Conservation (phyloP, 2,888 invertebrate genomes). For the Drosophila sordidula region DNA sequence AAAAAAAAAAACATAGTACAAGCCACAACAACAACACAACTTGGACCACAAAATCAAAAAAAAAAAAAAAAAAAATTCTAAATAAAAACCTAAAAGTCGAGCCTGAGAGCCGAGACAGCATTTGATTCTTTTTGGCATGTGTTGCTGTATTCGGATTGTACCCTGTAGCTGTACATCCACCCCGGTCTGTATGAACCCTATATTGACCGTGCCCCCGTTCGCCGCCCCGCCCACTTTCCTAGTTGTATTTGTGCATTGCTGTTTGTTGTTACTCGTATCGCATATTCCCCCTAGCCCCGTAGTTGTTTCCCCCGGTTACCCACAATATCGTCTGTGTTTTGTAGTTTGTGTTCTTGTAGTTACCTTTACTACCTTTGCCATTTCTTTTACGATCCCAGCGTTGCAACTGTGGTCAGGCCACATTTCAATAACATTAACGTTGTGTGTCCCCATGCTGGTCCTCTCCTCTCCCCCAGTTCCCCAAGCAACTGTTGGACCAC, state of each 20-base stretch:
- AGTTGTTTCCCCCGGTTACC: conserved; percentile 23
- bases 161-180: conserved; percentile 28
- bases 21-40: conserved; percentile 14
- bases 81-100: conserved; percentile 23
- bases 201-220: conserved; percentile 3
- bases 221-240: conserved; percentile 4
- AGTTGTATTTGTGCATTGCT: conserved; percentile 62
- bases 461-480: conserved; percentile 22
- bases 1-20: conserved; percentile 10
- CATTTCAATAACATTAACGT: conserved; percentile 74
- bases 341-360: conserved; percentile 62
- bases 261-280: conserved; percentile 81
- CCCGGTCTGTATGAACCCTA: conserved; percentile 6
- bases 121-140: conserved; percentile 54
- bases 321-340: conserved; percentile 28
- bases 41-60: conserved; percentile 34
- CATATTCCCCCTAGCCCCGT: conserved; percentile 39
- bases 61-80: conserved; percentile 2
- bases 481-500: conserved; percentile 49
- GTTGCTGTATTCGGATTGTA: conserved; percentile 43
- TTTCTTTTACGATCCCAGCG: conserved; percentile 67
- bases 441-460: conserved; percentile 24
- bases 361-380: conserved; percentile 63
- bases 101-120: conserved; percentile 39
- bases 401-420: conserved; percentile 56